A percentile compares a stretch with the other conserved stretches of the same genome.
These are phyloP conservation scores for Hydrocynus forskahlii DNA, from an alignment of 2,797 vertebrate species.

Conservation along the genomic window DNA sequence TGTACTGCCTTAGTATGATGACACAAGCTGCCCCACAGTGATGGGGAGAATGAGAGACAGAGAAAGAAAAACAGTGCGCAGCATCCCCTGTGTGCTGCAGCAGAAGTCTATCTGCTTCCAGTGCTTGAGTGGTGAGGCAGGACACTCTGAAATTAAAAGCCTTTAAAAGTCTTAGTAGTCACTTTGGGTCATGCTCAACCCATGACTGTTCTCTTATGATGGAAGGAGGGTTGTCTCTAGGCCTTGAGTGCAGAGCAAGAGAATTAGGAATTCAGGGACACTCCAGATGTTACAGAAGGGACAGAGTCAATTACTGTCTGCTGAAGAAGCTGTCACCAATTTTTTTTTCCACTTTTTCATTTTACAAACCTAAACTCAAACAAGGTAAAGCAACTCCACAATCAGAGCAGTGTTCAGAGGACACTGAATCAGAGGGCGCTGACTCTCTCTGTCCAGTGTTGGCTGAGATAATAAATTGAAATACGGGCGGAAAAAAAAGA, in stretches of 20 bases:
- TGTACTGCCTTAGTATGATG: constrained; percentile 36
- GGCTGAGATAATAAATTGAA: not conserved
- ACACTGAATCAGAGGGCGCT: no score
- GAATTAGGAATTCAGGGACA: not conserved
- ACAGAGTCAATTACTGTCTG: not conserved
- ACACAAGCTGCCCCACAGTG: constrained; percentile 9
- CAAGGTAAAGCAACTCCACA: not conserved
- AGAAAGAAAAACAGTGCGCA: constrained; percentile 33
- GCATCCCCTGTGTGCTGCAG: constrained; percentile 33
- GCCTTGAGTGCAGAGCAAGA: not conserved
- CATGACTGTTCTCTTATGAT: constrained; percentile 15
- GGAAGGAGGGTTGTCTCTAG: constrained; percentile 9
- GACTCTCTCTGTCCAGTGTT: not conserved
- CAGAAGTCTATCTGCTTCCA: constrained; percentile 30
- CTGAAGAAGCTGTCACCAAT: not conserved
- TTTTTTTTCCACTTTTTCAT: not conserved
- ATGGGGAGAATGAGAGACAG: constrained; percentile 20
- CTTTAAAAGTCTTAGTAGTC: constrained; percentile 44
- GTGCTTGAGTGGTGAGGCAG: constrained; percentile 28
- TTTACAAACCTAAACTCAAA: not conserved
- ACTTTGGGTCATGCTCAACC: constrained; percentile 43
- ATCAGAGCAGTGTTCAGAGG: no score
- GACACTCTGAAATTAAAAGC: constrained; percentile 51
- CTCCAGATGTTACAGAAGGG: not conserved
- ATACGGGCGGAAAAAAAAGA: not conserved